phyloP scores from a whole-genome alignment of 2,888 invertebrate species.

The Tridacna crocea region DNA sequence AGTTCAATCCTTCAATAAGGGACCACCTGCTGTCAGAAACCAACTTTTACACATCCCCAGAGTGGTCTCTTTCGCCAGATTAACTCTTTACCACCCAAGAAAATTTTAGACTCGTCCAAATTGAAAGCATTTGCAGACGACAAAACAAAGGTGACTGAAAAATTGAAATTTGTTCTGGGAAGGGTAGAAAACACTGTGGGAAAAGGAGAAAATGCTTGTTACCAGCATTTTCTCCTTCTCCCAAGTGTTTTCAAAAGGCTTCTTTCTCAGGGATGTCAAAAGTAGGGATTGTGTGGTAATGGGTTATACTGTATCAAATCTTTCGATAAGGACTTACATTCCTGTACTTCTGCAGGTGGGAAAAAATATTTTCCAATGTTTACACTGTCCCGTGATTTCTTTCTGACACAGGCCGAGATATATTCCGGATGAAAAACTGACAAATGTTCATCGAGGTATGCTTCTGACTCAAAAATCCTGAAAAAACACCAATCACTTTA shows the following conservation, averaged over 20 bases:
- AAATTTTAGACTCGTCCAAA: too few species aligned
- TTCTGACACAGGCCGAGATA: conserved; percentile 65
- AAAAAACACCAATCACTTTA: conserved; percentile 21
- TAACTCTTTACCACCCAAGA: too few species aligned
- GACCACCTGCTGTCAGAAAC: too few species aligned
- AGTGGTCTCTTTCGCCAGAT: too few species aligned
- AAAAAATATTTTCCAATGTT: conserved; percentile 70
- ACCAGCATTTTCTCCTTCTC: neutral
- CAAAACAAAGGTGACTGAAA: too few species aligned
- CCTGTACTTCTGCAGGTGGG: conserved; percentile 69
- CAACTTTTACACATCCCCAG: too few species aligned
- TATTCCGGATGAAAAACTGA: conserved; percentile 73
- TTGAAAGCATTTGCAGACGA: too few species aligned
- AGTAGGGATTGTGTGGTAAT: neutral
- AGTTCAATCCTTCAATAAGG: too few species aligned
- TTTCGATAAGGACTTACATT: conserved; percentile 56
- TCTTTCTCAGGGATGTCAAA: too few species aligned
- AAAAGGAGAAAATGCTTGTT: neutral
- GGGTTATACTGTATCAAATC: neutral
- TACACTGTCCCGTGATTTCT: conserved; percentile 45
- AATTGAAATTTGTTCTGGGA: too few species aligned
- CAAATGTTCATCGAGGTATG: conserved; percentile 69
- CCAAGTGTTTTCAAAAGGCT: too few species aligned
- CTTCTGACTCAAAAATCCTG: conserved; percentile 70
- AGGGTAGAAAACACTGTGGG: neutral